Percentiles rank a stretch among this genome's conserved stretches.
These are phyloP conservation scores for Corvus moneduloides DNA, from an alignment of 2,113 vertebrate species.

Conservation along the genomic window DNA sequence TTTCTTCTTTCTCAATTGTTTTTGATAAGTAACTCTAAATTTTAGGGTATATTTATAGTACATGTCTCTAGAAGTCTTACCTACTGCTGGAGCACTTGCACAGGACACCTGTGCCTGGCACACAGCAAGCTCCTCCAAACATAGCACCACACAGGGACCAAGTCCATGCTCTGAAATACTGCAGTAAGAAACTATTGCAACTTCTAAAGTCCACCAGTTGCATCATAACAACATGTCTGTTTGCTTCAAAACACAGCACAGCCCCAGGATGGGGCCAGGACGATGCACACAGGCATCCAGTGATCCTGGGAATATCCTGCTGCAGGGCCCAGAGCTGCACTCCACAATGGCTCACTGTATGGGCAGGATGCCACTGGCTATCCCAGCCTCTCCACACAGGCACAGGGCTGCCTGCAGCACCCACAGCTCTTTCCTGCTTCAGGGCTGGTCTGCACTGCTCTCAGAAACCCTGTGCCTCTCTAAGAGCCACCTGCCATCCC, in stretches of 20 bases:
- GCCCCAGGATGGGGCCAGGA: not conserved
- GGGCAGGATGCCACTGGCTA: not conserved
- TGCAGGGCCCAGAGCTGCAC: not conserved
- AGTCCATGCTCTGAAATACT: not conserved
- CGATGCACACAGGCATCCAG: not conserved
- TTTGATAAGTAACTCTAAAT: not conserved
- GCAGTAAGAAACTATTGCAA: not conserved
- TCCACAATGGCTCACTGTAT: accelerated
- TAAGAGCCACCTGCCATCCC: not conserved
- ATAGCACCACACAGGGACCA: not conserved
- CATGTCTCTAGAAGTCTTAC: not conserved
- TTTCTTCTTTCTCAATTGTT: not conserved
- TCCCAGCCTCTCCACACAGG: not conserved
- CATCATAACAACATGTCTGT: not conserved
- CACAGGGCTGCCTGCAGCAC: not conserved
- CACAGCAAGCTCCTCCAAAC: not conserved
- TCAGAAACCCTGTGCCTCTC: not conserved
- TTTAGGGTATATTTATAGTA: not conserved
- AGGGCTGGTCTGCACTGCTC: not conserved
- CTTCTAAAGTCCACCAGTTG: not conserved
- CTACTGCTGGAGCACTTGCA: not conserved
- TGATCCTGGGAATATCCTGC: accelerated
- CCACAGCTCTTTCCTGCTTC: not conserved
- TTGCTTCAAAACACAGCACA: not conserved
- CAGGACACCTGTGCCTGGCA: not conserved